These are phyloP conservation scores for Rhinophrynus dorsalis DNA, from an alignment of 2,797 vertebrate genomes.

Conservation along the genomic window DNA sequence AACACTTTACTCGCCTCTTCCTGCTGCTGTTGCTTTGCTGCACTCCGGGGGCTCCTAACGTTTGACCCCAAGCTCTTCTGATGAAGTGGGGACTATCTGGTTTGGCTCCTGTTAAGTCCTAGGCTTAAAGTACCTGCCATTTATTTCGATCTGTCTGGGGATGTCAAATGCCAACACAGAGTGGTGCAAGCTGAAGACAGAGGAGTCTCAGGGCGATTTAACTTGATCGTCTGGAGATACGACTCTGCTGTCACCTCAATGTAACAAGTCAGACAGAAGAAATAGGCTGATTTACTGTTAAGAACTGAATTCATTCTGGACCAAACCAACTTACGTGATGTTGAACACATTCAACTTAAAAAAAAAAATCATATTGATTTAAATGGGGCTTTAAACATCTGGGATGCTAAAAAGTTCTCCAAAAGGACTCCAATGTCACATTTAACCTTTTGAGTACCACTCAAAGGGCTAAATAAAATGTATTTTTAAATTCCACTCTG, in stretches of 20 bases:
- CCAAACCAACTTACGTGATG: no score
- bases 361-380: no score
- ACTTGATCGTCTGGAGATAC: conserved; percentile 8
- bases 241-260: neutral
- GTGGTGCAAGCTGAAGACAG: neutral
- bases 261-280: neutral
- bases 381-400: no score
- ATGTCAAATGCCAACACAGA: neutral
- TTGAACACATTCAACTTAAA: no score
- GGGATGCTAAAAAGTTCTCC: no score
- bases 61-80: neutral
- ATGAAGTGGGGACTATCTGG: conserved; percentile 6
- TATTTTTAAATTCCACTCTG: no score
- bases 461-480: no score
- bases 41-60: neutral
- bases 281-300: no score
- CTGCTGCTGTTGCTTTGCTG: neutral
- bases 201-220: neutral
- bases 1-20: conserved; percentile 2
- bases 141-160: conserved; percentile 16
- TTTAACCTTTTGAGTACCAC: no score
- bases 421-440: no score
- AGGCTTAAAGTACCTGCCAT: conserved; percentile 22
- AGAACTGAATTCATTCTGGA: no score
- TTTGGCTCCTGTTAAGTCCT: neutral